A percentile compares a stretch with the other conserved stretches of the same genome.
Evolutionary conservation across 2,797 vertebrate species (phyloP).

Genomic region (Aplochiton taeniatus): DNA sequence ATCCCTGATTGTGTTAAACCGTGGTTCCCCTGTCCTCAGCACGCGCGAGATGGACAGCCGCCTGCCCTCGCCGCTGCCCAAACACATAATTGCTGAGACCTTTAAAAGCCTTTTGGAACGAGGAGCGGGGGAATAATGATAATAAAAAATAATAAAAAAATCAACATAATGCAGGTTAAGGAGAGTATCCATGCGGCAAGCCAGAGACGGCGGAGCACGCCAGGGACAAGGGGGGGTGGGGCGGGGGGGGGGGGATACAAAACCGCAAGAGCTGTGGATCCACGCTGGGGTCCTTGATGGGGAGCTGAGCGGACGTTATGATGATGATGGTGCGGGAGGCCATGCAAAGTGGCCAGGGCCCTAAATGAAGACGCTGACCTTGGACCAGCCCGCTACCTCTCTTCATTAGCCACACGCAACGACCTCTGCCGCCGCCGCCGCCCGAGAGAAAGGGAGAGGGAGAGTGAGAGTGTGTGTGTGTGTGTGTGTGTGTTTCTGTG

Average conservation of each 20-base stretch:
- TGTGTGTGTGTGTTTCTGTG: constrained; percentile 48
- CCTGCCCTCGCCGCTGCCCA: constrained; percentile 66
- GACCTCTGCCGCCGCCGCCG: constrained; percentile 73
- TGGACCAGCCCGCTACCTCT: constrained; percentile 74
- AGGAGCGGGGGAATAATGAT: constrained; percentile 15
- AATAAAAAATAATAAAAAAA: constrained; percentile 29
- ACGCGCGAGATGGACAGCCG: constrained; percentile 65
- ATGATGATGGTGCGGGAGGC: constrained; percentile 74
- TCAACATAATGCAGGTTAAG: constrained; percentile 75
- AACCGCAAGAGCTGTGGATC: constrained; percentile 62
- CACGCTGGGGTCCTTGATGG: constrained; percentile 61
- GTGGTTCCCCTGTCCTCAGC: constrained; percentile 75
- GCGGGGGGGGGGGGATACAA: constrained; percentile 10
- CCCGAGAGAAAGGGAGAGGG: constrained; percentile 44
- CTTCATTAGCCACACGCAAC: constrained; percentile 77
- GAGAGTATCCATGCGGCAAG: constrained; percentile 41
- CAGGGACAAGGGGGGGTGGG: constrained; percentile 39
- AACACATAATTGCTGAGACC: constrained; percentile 75
- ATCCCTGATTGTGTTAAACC: constrained; percentile 78
- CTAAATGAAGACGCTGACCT: constrained; percentile 82
- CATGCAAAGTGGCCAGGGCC: constrained; percentile 72
- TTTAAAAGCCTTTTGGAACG: constrained; percentile 78
- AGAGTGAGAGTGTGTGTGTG: constrained; percentile 1
- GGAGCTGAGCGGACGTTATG: neutral
- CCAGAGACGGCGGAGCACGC: constrained; percentile 45